phyloP scores from a whole-genome alignment of 2,888 invertebrate species.

The Leucophora obtusa region DNA sequence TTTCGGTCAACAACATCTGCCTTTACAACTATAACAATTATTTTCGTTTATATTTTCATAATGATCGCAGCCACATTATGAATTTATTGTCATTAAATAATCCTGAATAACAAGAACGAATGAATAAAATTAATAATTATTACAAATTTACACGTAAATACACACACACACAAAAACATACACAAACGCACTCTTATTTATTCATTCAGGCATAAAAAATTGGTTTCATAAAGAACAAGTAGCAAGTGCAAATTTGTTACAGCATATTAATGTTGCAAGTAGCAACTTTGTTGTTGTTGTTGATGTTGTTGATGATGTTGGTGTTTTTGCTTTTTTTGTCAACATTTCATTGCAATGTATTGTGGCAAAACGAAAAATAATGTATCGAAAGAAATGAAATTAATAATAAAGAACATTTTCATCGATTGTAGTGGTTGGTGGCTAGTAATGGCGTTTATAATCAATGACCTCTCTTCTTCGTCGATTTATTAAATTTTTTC shows the following conservation, averaged over 20 bases:
- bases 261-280: conserved; percentile 45
- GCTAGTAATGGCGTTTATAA: background rate
- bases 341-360: background rate
- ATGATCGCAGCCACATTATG: conserved; percentile 41
- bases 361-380: background rate
- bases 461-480: background rate
- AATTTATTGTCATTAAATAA: conserved; percentile 50
- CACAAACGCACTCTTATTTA: background rate
- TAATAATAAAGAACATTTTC: conserved; percentile 32
- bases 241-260: conserved; percentile 41
- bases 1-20: conserved; percentile 43
- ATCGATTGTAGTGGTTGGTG: conserved; percentile 8
- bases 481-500: background rate
- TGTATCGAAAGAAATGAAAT: conserved; percentile 23
- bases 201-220: background rate
- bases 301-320: background rate
- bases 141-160: conserved; percentile 1
- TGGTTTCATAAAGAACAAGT: background rate
- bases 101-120: conserved; percentile 15
- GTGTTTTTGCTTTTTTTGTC: background rate
- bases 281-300: background rate
- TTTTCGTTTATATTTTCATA: conserved; percentile 32
- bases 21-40: conserved; percentile 33
- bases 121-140: conserved; percentile 36
- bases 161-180: background rate